Base-by-base conservation (phyloP, 2,797 vertebrate species). In the Mormyrops boulengeri region DNA sequence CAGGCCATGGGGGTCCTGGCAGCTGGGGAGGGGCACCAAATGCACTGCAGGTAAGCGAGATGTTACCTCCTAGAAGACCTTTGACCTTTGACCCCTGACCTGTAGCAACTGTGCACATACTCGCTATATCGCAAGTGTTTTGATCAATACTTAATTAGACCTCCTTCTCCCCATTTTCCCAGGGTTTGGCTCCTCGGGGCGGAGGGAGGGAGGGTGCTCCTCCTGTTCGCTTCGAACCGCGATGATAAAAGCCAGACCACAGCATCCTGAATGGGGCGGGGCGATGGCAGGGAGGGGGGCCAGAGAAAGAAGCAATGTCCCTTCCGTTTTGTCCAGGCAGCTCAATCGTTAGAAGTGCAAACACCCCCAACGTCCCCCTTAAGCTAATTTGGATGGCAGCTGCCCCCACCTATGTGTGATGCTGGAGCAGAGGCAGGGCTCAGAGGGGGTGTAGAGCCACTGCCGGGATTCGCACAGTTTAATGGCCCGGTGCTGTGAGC, bases 81-180 rank as follows among this genome's bases (percentile, higher is more conserved):
- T 30, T 30, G 26, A 30, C 26, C 26, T 30, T 30, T 30, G 26
- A 30, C 26, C 26, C 26, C 26, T 30, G 26, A 30, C 26, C 26
- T 30, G 26, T 30, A 3, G 30, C 26, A 44, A 49, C 47, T 52
- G 9, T 88, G 66, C 62, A 88, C 53, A 17, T 41, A 19, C 14
- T 50, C 66, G 3, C 66, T 52, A 26, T 55, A 4, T 12, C n/a
- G 11, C 88, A 77, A 49, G 88, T 82, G 69, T 89, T 80, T 19
- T 17, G 69, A 82, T 89, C 88, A 19, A 89, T 89, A 89, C 30
- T 82, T 57, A n/a, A 77, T 89, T 53, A 44, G 55, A 14, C 30
- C 30, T 73, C 60, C 50, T 19, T n/a, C 49, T 52, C 14, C 66
- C 30, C 52, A 34, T 47, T 55, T 41, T 77, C 30, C 47, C 26